Evolutionary conservation across 2,888 invertebrate genomes (phyloP).

Genomic region (Meloe dianella): DNA sequence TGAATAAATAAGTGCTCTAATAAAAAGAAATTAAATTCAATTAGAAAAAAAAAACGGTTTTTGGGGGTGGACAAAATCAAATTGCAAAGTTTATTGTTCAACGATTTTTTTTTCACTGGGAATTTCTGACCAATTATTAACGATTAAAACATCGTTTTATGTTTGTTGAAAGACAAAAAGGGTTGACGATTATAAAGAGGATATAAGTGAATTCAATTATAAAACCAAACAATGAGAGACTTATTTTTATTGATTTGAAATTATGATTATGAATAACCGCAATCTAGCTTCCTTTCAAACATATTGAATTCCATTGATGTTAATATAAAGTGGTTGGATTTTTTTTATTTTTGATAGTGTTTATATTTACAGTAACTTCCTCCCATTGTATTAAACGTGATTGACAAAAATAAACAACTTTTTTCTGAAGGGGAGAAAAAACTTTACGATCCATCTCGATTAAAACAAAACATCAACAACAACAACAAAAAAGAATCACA

Average conservation of each 20-base stretch:
- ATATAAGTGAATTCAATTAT: background rate
- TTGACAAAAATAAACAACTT: background rate
- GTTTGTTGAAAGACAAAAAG: background rate
- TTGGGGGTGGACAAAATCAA: background rate
- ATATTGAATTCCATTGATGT: too few species aligned
- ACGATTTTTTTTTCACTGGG: too few species aligned
- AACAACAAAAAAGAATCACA: background rate
- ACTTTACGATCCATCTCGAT: background rate
- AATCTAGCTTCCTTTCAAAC: background rate
- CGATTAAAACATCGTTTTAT: background rate
- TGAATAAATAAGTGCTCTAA: background rate
- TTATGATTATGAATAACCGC: background rate
- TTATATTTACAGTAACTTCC: background rate
- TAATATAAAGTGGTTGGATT: background rate
- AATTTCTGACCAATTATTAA: background rate
- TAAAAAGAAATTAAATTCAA: too few species aligned
- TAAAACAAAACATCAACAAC: too few species aligned
- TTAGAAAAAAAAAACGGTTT: background rate
- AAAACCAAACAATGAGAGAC: background rate
- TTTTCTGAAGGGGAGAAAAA: background rate
- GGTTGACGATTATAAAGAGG: background rate
- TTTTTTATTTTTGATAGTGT: background rate
- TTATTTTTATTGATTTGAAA: background rate
- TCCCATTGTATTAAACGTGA: constrained; percentile 6
- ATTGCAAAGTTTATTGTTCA: constrained; percentile 9